Conservation (phyloP, 2,797 vertebrate genomes). For the Enteromius trimaculatus region DNA sequence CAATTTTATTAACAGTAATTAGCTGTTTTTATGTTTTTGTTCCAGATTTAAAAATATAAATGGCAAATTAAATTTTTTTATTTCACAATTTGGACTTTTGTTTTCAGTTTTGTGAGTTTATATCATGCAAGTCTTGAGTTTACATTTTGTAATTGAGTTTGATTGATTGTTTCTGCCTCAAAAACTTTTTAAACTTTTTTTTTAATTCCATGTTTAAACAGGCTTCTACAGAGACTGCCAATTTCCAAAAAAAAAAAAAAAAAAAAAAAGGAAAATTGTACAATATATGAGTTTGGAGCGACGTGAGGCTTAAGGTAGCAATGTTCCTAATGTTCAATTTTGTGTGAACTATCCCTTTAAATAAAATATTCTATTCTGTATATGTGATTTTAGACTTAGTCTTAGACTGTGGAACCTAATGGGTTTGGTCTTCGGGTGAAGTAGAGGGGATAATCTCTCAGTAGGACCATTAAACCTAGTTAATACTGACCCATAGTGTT, state of each 20-base stretch:
- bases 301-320: not conserved
- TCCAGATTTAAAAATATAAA: not conserved
- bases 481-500: not conserved
- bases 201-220: not conserved
- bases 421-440: not conserved
- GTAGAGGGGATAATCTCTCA: not conserved
- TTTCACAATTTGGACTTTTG: not conserved
- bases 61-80: too few relatives aligned
- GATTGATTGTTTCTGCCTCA: not conserved
- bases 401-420: not conserved
- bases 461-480: not conserved
- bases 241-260: not conserved
- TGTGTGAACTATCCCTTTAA: conserved; percentile 22
- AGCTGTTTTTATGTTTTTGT: not conserved
- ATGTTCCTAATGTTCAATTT: not conserved
- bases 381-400: conserved; percentile 28
- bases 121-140: not conserved
- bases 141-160: not conserved
- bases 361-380: not conserved
- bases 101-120: not conserved
- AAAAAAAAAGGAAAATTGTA: not conserved
- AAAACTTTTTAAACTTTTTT: too few relatives aligned
- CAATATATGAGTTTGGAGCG: not conserved
- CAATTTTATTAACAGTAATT: not conserved
- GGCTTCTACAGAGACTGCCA: not conserved